Base-by-base conservation (phyloP, 92 coral and sea anemone species). In the Parazoanthus swiftii region DNA sequence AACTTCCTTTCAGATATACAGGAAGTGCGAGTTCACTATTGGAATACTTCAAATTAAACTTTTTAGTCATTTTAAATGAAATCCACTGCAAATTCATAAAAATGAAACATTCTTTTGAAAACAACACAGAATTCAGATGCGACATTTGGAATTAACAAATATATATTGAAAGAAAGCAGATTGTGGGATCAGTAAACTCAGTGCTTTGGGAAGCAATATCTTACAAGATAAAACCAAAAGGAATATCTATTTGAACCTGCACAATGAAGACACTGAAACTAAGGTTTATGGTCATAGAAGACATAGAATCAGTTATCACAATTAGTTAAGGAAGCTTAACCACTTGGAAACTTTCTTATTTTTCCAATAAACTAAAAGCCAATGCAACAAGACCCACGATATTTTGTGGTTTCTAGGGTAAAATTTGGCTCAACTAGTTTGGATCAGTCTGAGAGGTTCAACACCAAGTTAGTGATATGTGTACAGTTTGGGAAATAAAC, bases 361-460 rank as follows among this genome's bases (percentile, higher is more conserved):
- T 48, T 84, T 48, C 29, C 38, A 89, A 89, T 89, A 89, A 80
- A 83, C 58, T 72, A 16, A 77, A 73, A 74, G 79, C 90, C 88
- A 80, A 85, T 91, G 65, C 78, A 37, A 75, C 76, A 80, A 75
- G 54, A 79, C 59, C 75, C 66, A 51, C 68, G 68, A 76, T 88
- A 81, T 86, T 89, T 75, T 95, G 98, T 95, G 98, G 98, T 93
- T 90, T 70, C 88, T 88, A 76, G 93, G 95, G 93, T 88, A 84
- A 88, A 93, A 85, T 79, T 88, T 90, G 81, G 88, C 86, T 66
- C 85, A 92, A 88, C 89, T 87, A 89, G 87, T 83, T 75, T 82
- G 67, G 84, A 90, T 46, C 59, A 54, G 92, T 83, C 88, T 88
- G 90, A 84, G 86, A 90, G 94, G 87, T 83, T 93, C 91, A 89